Conservation (phyloP, 2,888 invertebrate species). For the Ephialtes manifestator region DNA sequence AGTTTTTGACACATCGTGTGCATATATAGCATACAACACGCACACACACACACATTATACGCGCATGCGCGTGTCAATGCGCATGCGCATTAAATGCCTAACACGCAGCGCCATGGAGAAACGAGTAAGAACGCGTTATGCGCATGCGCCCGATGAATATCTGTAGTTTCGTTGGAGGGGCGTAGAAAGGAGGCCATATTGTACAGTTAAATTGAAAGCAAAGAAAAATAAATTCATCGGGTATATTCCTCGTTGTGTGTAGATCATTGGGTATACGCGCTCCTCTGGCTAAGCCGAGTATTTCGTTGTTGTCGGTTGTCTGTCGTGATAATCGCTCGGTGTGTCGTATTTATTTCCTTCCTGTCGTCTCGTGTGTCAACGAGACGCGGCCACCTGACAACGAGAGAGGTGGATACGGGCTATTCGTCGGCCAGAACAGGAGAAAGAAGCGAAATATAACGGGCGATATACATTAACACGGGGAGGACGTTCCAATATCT, state of each 20-base stretch:
- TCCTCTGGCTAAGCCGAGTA: conserved; percentile 23
- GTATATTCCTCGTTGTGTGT: conserved; percentile 58
- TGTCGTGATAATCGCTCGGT: conserved; percentile 1
- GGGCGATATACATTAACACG: conserved; percentile 44
- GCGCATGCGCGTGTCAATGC: not conserved
- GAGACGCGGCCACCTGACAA: conserved; percentile 71
- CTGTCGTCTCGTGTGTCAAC: conserved; percentile 70
- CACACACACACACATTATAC: not conserved
- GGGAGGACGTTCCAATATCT: conserved; percentile 34
- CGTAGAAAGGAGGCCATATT: conserved; percentile 86
- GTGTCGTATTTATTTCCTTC: conserved; percentile 15
- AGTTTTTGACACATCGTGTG: conserved; percentile 25
- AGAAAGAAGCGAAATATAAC: conserved; percentile 42
- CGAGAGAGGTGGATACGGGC: conserved; percentile 38
- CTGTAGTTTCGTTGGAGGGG: conserved; percentile 80
- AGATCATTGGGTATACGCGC: conserved; percentile 44
- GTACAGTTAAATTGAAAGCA: conserved; percentile 86
- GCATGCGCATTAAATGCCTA: not conserved
- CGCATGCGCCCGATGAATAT: conserved; percentile 55
- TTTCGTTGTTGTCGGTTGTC: conserved; percentile 22
- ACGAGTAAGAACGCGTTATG: not conserved
- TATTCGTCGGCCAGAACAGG: conserved; percentile 9
- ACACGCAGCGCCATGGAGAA: not conserved
- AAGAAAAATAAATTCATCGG: conserved; percentile 74
- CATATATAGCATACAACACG: not conserved